Percentiles rank a stretch among this genome's conserved stretches.
Evolutionary conservation across 2,113 vertebrate species (phyloP).

Genomic region (Nothobranchius furzeri): DNA sequence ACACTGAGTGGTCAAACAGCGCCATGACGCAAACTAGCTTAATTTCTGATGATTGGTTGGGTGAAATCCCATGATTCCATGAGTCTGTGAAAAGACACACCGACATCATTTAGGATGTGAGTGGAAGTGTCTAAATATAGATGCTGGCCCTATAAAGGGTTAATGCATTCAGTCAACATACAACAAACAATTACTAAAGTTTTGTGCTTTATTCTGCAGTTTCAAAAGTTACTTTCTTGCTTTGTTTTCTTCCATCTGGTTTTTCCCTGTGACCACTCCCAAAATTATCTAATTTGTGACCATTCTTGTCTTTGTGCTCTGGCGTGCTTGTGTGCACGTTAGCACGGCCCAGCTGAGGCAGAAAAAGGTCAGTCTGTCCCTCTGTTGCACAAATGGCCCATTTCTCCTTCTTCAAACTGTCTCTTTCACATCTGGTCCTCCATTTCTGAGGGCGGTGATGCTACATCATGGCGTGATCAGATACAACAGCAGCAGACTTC

Average conservation of each 20-base stretch:
- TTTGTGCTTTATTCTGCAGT: neutral
- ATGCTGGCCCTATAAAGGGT: no score
- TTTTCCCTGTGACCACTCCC: conserved; percentile 17
- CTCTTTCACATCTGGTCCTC: conserved; percentile 9
- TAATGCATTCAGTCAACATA: no score
- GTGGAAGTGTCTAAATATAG: no score
- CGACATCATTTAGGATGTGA: no score
- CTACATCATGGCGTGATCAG: conserved; percentile 1
- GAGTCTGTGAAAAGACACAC: no score
- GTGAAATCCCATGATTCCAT: no score
- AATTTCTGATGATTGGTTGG: no score
- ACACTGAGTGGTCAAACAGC: no score
- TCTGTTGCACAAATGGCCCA: conserved; percentile 61
- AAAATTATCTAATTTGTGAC: conserved; percentile 22
- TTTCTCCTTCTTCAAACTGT: conserved; percentile 13
- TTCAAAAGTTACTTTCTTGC: neutral
- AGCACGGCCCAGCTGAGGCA: conserved; percentile 46
- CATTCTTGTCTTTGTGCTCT: neutral
- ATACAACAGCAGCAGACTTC: neutral
- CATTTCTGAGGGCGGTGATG: neutral
- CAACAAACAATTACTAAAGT: no score
- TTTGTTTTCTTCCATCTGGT: neutral
- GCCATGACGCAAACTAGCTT: no score
- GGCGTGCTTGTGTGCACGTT: conserved; percentile 1
- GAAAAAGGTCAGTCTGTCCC: conserved; percentile 64